Conservation (phyloP, 2,888 invertebrate genomes). For the Brachycybe producta region DNA sequence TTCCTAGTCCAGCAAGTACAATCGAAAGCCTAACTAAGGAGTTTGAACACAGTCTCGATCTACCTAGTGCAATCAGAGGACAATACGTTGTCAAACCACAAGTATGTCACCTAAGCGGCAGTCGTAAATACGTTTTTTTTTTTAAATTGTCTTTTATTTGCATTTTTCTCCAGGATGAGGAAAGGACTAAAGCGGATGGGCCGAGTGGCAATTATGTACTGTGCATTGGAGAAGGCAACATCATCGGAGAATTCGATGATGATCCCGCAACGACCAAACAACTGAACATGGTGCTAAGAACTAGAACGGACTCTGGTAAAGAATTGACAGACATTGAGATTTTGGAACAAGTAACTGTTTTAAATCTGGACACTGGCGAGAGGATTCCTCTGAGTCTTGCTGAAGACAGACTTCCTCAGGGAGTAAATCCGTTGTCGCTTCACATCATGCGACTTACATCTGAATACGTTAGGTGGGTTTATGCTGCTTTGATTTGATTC, state of each 20-base stretch:
- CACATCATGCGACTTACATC: slow-evolving; percentile 89
- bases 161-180: slow-evolving; percentile 45
- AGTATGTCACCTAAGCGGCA: slow-evolving; percentile 29
- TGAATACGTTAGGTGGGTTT: slow-evolving; percentile 54
- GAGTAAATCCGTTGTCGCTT: slow-evolving; percentile 83
- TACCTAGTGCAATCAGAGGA: slow-evolving; percentile 49
- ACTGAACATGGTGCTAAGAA: slow-evolving; percentile 51
- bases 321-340: slow-evolving; percentile 83
- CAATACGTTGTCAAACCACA: slow-evolving; percentile 47
- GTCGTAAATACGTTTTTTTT: not conserved
- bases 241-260: too few species aligned
- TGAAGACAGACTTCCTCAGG: slow-evolving; percentile 80
- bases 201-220: slow-evolving; percentile 32
- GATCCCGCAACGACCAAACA: slow-evolving; percentile 19
- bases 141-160: not conserved
- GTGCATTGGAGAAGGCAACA: slow-evolving; percentile 1
- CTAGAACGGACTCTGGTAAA: slow-evolving; percentile 73
- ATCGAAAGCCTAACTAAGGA: slow-evolving; percentile 65
- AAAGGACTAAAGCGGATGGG: slow-evolving; percentile 50
- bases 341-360: slow-evolving; percentile 63
- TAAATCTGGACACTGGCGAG: slow-evolving; percentile 58
- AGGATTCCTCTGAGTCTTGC: slow-evolving; percentile 86
- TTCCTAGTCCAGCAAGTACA: slow-evolving; percentile 64
- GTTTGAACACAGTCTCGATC: slow-evolving; percentile 66
- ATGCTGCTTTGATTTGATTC: not conserved